Base-by-base conservation (phyloP, 2,888 invertebrate genomes). In the Theodoxus fluviatilis region DNA sequence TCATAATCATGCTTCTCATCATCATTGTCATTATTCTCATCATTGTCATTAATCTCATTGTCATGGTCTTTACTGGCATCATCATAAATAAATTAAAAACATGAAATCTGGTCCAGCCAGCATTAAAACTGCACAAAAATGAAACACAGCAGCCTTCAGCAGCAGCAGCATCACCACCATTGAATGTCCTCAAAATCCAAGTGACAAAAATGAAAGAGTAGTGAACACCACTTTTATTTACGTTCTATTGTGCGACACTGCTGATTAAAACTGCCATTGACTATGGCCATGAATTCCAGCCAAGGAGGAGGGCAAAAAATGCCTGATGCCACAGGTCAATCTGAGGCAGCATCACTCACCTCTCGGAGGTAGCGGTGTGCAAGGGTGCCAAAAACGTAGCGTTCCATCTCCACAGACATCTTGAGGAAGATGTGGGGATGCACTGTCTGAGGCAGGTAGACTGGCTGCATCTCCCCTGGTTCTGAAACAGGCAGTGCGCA, bases 391-490 rank as follows among this genome's bases (percentile, higher is more conserved):
- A 82, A 84, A 38, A 85, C 81, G 76, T 76, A 83, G 28, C 76
- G 75, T 63, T 81, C 80, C 84, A 86, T 84, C 35, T 84, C 83
- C n/a, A 80, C 71, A 28, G 85, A 82, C 85, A 87, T 85, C 70
- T 83, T 83, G 25, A 87, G 80, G 70, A 77, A 80, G 31, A 81
- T 80, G 47, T 80, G 77, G 15, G 84, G 83, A 15, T 71, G 71
- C 2, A 83, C 83, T 18, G 79, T 80, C 35, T 68, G 65, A n/a
- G 82, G 81, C 61, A 75, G 73, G 22, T 76, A 71, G 4, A 75
- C 72, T 33, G 75, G 73, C 55, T 18, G 9, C 55, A 55, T 28
- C 55, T 28, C 55, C 0, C 55, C 15, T 15, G 52, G 7, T 22
- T 52, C n/a, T n/a, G n/a, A n/a, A n/a, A n/a, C n/a, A n/a, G n/a